phyloP scores from a whole-genome alignment of 2,113 vertebrate species.

The Labrus mixtus region DNA sequence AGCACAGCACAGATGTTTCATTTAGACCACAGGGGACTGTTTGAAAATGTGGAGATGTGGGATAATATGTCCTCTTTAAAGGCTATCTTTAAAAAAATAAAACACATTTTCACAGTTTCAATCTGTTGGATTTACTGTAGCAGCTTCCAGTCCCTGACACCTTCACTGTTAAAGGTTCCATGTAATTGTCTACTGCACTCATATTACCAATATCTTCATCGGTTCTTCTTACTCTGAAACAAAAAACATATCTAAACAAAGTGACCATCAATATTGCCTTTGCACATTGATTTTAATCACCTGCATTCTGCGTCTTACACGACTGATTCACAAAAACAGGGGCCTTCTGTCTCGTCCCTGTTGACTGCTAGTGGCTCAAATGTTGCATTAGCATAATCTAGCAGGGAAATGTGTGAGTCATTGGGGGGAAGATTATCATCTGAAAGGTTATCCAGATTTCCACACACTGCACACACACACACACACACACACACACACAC shows the following conservation, averaged over 20 bases:
- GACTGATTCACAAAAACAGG: neutral
- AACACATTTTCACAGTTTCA: too few species aligned
- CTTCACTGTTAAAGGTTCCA: too few species aligned
- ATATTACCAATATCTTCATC: neutral
- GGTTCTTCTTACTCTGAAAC: neutral
- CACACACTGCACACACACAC: constrained; percentile 17
- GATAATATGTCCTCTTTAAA: too few species aligned
- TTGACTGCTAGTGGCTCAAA: constrained; percentile 58
- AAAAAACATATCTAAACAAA: neutral
- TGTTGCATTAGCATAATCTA: constrained; percentile 78
- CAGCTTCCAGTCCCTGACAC: neutral
- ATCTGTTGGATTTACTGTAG: too few species aligned
- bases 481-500: neutral
- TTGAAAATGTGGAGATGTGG: too few species aligned
- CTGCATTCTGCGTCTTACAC: constrained; percentile 3
- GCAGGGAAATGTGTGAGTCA: constrained; percentile 57
- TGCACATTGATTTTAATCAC: neutral
- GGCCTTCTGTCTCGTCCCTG: constrained; percentile 11
- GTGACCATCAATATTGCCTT: neutral
- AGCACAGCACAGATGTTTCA: too few species aligned
- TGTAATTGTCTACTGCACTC: too few species aligned
- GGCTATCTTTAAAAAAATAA: too few species aligned
- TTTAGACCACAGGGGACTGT: too few species aligned
- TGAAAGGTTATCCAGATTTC: constrained; percentile 70
- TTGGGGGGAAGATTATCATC: constrained; percentile 59